Evolutionary conservation across 2,113 vertebrate species (phyloP), one percentile per base, ranked within the genome.

Genomic region (Lanius ludovicianus): DNA sequence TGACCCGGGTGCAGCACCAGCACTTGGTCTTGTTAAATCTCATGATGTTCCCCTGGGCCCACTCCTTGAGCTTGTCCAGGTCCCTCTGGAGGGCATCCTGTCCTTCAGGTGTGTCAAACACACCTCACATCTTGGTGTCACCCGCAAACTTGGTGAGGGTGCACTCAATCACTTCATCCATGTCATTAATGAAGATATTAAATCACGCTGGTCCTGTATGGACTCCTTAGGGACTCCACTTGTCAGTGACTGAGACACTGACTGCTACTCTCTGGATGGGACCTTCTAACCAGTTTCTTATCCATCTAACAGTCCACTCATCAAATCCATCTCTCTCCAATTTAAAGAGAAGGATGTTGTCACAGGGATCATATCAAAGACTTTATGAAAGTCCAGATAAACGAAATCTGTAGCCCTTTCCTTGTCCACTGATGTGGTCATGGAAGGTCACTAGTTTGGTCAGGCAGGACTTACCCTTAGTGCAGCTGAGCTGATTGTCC

Each of bases 61-160:
- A 1, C 11, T 87, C 1, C 20, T 49, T 0, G 0, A 30, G 21
- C 16, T 35, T 63, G 20, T 79, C 30, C 5, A 7, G 10, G 30
- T 79, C 17, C 7, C 30, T 49, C 57, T 64, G 49, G 49, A 35
- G 49, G 42, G 4, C 14, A 49, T 31, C 42, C 50, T 15, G 6
- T 13, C 46, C 37, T 52, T 62, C 46, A 52, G 3, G 13, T 31
- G 46, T 70, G 73, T 56, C 25, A n/a, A 37, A 37, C 37, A 37
- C 37, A 37, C 37, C 37, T 37, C 37, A 37, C 37, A 37, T 37
- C 37, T 50, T 33, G 42, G 14, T 49, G 20, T 63, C 30, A 35
- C 0, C 16, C 64, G 18, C 14, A 42, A 23, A 4, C 15, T 13
- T 57, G 37, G 0, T 59, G 52, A 33, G 44, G 9, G 6, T 65